phyloP scores from a whole-genome alignment of 2,888 invertebrate genomes.

The Agrotis clavis region DNA sequence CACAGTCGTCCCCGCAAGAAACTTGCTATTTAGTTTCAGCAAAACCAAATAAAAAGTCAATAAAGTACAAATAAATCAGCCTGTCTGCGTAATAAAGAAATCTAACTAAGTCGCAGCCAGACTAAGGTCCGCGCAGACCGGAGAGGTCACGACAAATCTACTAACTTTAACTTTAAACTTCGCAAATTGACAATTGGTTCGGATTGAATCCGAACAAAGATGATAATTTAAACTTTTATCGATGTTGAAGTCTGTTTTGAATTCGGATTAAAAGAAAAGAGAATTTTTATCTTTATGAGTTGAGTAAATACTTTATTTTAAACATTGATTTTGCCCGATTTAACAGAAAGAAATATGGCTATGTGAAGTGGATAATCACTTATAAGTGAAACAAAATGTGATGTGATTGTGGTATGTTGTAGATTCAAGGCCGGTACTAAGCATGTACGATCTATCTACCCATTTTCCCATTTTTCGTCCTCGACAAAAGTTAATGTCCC shows the following conservation, averaged over 20 bases:
- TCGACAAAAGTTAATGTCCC: slow-evolving; percentile 51
- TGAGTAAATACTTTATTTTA: slow-evolving; percentile 25
- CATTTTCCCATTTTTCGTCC: slow-evolving; percentile 1
- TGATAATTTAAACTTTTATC: slow-evolving; percentile 49
- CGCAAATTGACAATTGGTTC: slow-evolving; percentile 43
- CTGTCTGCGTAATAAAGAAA: slow-evolving; percentile 63
- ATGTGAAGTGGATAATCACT: not conserved
- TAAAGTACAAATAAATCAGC: slow-evolving; percentile 67
- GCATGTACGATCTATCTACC: slow-evolving; percentile 5
- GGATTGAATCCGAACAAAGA: slow-evolving; percentile 37
- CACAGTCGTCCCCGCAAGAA: slow-evolving; percentile 37
- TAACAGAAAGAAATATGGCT: not conserved
- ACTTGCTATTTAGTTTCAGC: slow-evolving; percentile 61
- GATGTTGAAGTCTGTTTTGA: slow-evolving; percentile 24
- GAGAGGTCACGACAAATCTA: slow-evolving; percentile 38
- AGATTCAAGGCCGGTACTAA: slow-evolving; percentile 23
- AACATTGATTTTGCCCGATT: slow-evolving; percentile 1
- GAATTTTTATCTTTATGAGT: slow-evolving; percentile 11
- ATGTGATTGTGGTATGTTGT: not conserved
- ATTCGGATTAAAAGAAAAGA: slow-evolving; percentile 27
- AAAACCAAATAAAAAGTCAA: slow-evolving; percentile 64
- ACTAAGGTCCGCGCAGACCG: slow-evolving; percentile 29
- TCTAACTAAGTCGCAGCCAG: slow-evolving; percentile 46
- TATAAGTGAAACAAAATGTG: not conserved
- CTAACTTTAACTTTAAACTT: slow-evolving; percentile 34